Conservation (phyloP, 2,113 vertebrate species). For the Gadus chalcogrammus region DNA sequence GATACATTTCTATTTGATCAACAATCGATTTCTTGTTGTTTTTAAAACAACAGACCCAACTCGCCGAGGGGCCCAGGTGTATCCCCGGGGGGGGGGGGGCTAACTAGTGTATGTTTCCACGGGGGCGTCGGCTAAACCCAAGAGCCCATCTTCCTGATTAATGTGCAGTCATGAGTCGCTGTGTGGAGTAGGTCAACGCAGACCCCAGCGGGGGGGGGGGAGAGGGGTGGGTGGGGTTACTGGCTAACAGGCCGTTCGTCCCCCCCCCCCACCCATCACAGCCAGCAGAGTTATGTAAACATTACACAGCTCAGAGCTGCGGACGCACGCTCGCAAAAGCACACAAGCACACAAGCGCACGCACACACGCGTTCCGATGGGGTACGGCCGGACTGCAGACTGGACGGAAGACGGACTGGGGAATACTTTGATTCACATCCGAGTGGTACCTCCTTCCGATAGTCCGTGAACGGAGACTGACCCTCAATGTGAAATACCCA, state of each 20-base stretch:
- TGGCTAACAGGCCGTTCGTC: conserved; percentile 53
- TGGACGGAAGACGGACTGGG: background rate
- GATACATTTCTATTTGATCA: no score
- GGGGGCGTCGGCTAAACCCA: background rate
- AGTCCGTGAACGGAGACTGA: no score
- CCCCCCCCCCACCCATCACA: conserved; percentile 26
- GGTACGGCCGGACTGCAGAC: background rate
- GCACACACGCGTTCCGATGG: background rate
- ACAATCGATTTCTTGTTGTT: no score
- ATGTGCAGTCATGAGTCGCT: no score
- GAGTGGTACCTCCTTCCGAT: no score
- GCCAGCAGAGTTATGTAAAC: conserved; percentile 58
- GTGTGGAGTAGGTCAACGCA: no score
- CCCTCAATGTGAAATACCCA: background rate
- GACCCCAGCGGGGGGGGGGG: background rate
- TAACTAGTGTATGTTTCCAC: background rate
- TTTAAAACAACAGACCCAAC: no score
- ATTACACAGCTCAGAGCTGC: conserved; percentile 20
- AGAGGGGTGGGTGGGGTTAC: conserved; percentile 38
- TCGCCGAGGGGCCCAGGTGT: no score
- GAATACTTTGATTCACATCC: no score
- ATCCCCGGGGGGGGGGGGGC: no score
- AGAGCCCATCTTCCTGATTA: no score
- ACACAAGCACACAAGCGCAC: conserved; percentile 21
- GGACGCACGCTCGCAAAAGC: background rate